phyloP scores from a whole-genome alignment of 2,113 vertebrate genomes.

The Heloderma charlesbogerti region DNA sequence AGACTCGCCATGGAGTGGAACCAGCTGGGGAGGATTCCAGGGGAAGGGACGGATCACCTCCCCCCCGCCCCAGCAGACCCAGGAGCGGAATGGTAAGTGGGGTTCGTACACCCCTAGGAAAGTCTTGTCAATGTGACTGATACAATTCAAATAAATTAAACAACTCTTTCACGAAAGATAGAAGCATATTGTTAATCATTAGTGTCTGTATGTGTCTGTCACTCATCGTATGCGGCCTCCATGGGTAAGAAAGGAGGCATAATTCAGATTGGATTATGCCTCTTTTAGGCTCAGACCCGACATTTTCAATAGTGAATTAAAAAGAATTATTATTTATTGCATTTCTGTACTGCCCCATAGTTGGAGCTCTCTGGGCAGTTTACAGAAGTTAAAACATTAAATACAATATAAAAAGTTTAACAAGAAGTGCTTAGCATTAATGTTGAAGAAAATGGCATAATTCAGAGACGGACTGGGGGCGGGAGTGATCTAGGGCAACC shows the following conservation, averaged over 20 bases:
- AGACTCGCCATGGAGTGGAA: too few species aligned
- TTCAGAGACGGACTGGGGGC: neutral
- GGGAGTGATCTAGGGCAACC: neutral
- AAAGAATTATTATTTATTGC: too few species aligned
- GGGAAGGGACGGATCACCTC: too few species aligned
- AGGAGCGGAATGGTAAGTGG: too few species aligned
- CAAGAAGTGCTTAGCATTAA: fast-evolving
- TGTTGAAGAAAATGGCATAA: neutral
- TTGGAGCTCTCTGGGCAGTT: too few species aligned
- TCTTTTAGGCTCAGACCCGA: neutral
- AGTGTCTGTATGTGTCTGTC: neutral
- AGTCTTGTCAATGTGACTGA: neutral
- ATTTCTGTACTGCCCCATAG: too few species aligned
- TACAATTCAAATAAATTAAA: neutral
- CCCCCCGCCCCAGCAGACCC: too few species aligned
- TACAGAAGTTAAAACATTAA: too few species aligned
- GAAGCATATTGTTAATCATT: neutral
- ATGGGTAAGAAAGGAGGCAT: neutral
- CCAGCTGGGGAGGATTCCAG: too few species aligned
- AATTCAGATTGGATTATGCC: neutral
- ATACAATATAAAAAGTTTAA: too few species aligned
- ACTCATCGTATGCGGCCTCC: neutral
- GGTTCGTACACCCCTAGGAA: too few species aligned
- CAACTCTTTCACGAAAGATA: neutral
- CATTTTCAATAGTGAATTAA: constrained; percentile 5